Base-by-base conservation (phyloP, 2,888 invertebrate species). In the Pycnomerus fuliginosus region DNA sequence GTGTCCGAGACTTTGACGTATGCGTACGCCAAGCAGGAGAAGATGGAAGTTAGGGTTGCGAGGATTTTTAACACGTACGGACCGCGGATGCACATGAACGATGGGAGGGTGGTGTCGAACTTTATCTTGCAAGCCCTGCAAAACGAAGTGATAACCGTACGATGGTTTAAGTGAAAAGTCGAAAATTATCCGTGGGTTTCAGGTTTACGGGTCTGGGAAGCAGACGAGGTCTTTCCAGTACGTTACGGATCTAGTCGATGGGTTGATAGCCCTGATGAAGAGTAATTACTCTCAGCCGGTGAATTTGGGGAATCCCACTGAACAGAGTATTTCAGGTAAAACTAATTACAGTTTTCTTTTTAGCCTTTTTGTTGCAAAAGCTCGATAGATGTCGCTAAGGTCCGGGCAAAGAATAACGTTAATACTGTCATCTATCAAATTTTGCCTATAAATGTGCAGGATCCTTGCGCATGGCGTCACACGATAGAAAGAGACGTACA, bases 61-160 rank as follows among this genome's bases (percentile, higher is more conserved):
- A 79, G 99, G 52, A 99, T 99, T 59, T 99, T 99, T 73, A 99
- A 99, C 71, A 99, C 99, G 0, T 99, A 94, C 67, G 99, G 99
- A 0, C 99, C 99, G 1, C 76, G 99, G 58, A 99, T 99, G 99
- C 97, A 97, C 65, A 93, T 94, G 81, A 93, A 96, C 52, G 99
- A 99, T 71, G 99, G 99, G 1, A 79, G 99, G 23, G 97, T 99
- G 1, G 98, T 99, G 1, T 97, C 97, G 8, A 99, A 99, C 76
- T 99, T 99, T 65, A 92, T 99, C 53, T 80, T 98, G 54, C 98
- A 99, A 74, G 94, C 97, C 0, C 74, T 99, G 42, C 90, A 95
- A 67, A 91, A 93, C 68, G 84, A 96, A 65, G 88, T 92, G 2
- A 93, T 99, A 38, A 97, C 97, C 2, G 93, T 95, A 73, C 58